Conservation (phyloP, 2,888 invertebrate genomes). For the Clostera curtula region DNA sequence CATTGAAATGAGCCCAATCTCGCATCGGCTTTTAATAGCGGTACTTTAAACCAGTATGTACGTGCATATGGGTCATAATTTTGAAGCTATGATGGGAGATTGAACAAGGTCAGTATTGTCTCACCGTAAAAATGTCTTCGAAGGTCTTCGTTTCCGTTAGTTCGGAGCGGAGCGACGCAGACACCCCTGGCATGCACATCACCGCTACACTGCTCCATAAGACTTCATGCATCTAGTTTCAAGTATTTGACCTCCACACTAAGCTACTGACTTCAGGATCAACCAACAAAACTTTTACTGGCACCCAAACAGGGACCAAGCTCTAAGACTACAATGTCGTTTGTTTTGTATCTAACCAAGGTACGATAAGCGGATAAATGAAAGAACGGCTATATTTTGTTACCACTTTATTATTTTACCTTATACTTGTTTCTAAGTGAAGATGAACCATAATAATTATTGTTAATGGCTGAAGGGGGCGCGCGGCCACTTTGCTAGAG, state of each 20-base stretch:
- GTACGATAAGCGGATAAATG: constrained; percentile 69
- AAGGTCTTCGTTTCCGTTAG: constrained; percentile 29
- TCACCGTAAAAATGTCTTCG: constrained; percentile 29
- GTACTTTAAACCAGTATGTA: constrained; percentile 1
- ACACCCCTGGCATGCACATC: constrained; percentile 53
- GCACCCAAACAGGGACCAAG: constrained; percentile 49
- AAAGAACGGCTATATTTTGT: constrained; percentile 67
- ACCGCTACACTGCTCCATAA: constrained; percentile 43
- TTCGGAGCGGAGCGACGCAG: constrained; percentile 24
- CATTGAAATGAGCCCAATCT: constrained; percentile 14
- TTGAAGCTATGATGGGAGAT: constrained; percentile 16
- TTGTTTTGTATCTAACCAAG: too few species aligned
- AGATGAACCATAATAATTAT: constrained; percentile 67
- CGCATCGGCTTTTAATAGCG: constrained; percentile 13
- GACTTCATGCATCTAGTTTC: constrained; percentile 61
- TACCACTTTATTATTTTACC: constrained; percentile 63
- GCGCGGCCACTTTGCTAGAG: constrained; percentile 59
- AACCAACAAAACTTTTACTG: constrained; percentile 33
- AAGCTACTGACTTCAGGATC: constrained; percentile 25
- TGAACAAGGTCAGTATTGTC: constrained; percentile 32
- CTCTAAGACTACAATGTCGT: constrained; percentile 45
- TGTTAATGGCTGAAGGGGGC: constrained; percentile 58
- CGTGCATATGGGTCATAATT: not conserved
- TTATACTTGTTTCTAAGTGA: constrained; percentile 65
- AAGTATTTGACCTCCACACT: constrained; percentile 24